Evolutionary conservation across 2,797 vertebrate species (phyloP), one percentile per base, ranked within the genome.

Genomic region (Girardinus metallicus): DNA sequence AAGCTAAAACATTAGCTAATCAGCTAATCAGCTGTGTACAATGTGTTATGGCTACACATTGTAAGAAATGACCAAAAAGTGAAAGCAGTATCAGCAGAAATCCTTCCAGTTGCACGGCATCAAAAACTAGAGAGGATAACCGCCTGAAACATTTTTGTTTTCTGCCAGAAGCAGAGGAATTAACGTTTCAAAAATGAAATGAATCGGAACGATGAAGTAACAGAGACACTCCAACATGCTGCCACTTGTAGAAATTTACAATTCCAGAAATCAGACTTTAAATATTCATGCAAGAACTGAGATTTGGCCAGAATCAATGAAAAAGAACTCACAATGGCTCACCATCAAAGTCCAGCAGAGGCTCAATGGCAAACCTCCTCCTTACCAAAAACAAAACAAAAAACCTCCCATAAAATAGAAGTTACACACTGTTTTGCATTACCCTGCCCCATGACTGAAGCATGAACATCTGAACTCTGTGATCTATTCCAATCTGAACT

Each of bases 351-450:
- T 79, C 75, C 73, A 81, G 76, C 46, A 77, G 82, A 83, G 26
- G n/a, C 46, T 85, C 73, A 44, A 57, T 21, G 74, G 81, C 53
- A 73, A 66, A 73, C 77, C 5, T 49, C 75, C 31, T 13, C 43
- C 62, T 85, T 77, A 81, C 46, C 68, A 85, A 76, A 70, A 49
- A 18, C 5, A 6, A 16, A 7, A 84, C 71, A 29, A 57, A 29
- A 29, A 84, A 73, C n/a, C n/a, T n/a, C n/a, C n/a, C 74, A 86
- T 82, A 73, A 82, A 88, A 79, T 77, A 29, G 47, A 60, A 73
- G 78, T 43, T 73, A 70, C 36, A 46, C 68, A 60, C 84, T 74
- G 82, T 74, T 85, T 55, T 75, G 57, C 44, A 85, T 86, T 82
- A 89, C n/a, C 31, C 29, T 60, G 60, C 47, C 39, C 43, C 41